Percentiles rank a stretch among this genome's conserved stretches.
These are phyloP conservation scores for Leptopilina clavipes DNA, from an alignment of 1,140 invertebrate species.

Conservation along the genomic window DNA sequence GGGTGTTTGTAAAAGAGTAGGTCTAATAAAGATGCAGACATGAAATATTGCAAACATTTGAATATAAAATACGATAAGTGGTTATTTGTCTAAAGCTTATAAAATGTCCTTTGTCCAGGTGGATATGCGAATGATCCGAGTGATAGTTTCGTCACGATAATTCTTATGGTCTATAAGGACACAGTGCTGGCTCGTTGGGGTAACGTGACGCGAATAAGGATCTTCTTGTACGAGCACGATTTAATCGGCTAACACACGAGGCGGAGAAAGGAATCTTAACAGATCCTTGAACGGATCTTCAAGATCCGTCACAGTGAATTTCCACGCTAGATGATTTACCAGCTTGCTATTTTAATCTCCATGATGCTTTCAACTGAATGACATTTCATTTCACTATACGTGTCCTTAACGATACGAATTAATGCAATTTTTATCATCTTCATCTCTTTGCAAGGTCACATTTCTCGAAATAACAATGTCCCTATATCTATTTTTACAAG, in stretches of 20 bases:
- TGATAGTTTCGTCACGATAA: constrained; percentile 49
- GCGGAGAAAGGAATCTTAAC: constrained; percentile 49
- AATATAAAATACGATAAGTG: not conserved
- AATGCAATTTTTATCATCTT: constrained; percentile 7
- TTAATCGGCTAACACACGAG: constrained; percentile 37
- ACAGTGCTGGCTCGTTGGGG: constrained; percentile 39
- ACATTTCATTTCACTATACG: constrained; percentile 16
- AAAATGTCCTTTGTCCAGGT: constrained; percentile 29
- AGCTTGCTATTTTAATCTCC: constrained; percentile 8
- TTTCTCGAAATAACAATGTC: not conserved
- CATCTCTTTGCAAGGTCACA: not conserved
- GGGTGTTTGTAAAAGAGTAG: no score
- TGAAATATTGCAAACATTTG: not conserved
- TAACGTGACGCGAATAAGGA: constrained; percentile 48
- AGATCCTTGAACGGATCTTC: constrained; percentile 36
- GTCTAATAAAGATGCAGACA: not conserved
- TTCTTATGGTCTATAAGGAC: constrained; percentile 41
- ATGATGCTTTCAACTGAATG: not conserved
- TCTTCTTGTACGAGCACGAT: constrained; percentile 50
- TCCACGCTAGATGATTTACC: constrained; percentile 24
- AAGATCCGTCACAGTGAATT: constrained; percentile 21
- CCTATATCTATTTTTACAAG: not conserved
- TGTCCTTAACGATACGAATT: not conserved
- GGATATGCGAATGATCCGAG: constrained; percentile 48
- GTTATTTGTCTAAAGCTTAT: not conserved